phyloP scores from a whole-genome alignment of 2,797 vertebrate genomes.

The Falco cherrug region DNA sequence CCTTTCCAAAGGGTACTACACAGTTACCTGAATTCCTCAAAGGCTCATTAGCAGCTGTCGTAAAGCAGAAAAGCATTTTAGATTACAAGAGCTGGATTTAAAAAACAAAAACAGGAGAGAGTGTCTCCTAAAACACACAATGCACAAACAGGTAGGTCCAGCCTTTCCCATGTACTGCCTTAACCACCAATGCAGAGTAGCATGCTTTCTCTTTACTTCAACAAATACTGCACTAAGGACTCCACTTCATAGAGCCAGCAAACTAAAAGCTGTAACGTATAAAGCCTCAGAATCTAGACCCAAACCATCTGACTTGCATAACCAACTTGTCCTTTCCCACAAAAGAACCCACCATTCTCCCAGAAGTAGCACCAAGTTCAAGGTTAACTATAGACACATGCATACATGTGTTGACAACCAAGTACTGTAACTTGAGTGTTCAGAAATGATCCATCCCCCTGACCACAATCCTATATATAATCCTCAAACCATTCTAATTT shows the following conservation, averaged over 20 bases:
- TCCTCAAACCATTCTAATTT: neutral
- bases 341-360: accelerated
- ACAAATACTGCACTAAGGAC: neutral
- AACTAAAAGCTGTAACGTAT: neutral
- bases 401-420: neutral
- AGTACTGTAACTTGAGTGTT: neutral
- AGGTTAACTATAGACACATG: neutral
- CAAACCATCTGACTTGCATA: neutral
- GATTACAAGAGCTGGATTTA: neutral
- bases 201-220: neutral
- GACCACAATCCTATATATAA: neutral
- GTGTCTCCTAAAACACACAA: accelerated
- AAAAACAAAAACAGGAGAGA: neutral
- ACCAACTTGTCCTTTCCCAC: neutral
- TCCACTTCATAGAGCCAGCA: neutral
- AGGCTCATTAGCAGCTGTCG: neutral
- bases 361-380: neutral
- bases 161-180: neutral
- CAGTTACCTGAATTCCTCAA: neutral
- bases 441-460: neutral
- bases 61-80: neutral
- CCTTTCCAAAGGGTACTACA: neutral
- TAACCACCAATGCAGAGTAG: neutral
- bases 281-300: neutral
- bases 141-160: neutral